Base-by-base conservation (phyloP, 2,888 invertebrate species). In the Achlya flavicornis region DNA sequence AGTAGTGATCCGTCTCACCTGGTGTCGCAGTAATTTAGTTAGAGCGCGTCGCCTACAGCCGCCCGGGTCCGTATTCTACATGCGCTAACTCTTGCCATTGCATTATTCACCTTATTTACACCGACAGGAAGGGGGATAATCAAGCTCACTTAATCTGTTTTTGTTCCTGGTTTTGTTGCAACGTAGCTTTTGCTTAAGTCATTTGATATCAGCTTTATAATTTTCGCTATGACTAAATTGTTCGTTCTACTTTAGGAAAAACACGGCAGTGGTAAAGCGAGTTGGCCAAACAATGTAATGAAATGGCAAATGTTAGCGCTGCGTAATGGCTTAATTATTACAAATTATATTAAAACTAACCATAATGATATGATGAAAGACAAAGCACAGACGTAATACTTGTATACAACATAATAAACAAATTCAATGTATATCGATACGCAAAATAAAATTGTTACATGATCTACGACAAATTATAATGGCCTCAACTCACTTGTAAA, bases 291-390 rank as follows among this genome's bases (percentile, higher is more conserved):
- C 19, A 19, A 19, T 10, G 4, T 10, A 53, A 53, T 8, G 53
- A n/a, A 19, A 53, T 53, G 53, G 53, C 53, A 53, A 53, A 53
- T 10, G 19, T 53, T 53, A 19, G 53, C 53, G 53, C 53, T 16
- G 53, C 53, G 8, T n/a, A 10, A 53, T 19, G 3, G 10, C 53
- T 53, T 53, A 53, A 16, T 53, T 10, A 16, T 53, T 10, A 53
- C 53, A 19, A 16, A 53, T 53, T 53, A 53, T 53, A 53, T 53
- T 53, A 53, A 19, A 19, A 53, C 53, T 53, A 53, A 58, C 59
- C 26, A 58, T 60, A 26, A 19, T 60, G 35, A 76, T 69, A 76
- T 72, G 75, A 80, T 82, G 83, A 80, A 83, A 82, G 86, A 86
- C 86, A 83, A 84, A 84, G 82, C 85, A 76, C 74, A 78, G 82